Evolutionary conservation across 2,113 vertebrate species (phyloP), one percentile per base, ranked within the genome.

Genomic region (Scomber scombrus): DNA sequence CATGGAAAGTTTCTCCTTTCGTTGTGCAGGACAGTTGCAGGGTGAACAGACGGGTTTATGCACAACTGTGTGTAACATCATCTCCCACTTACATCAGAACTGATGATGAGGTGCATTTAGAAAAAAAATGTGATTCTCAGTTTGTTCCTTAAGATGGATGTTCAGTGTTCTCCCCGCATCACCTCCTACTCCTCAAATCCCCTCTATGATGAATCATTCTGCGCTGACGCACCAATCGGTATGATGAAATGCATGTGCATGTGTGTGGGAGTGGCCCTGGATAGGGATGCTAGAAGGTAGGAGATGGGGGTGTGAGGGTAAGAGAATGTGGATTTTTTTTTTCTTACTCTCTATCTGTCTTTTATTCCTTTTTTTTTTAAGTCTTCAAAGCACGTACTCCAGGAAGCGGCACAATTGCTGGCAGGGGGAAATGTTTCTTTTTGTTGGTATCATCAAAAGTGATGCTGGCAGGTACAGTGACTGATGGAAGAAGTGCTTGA

Each of bases 341-440:
- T 1, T 12, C 2, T 49, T 40, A 40, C 13, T 21, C 4, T 45
- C 26, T 63, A 7, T 76, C 15, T 61, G 29, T 57, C 43, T 75
- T 12, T 40, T 73, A 15, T 60, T 75, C n/a, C 9, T 40, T 64
- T 82, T 26, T 77, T 43, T 21, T 76, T 66, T 23, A 23, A 71
- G 65, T 78, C 85, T 82, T 90, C 85, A 87, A 84, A 90, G 84
- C 60, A 54, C 21, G 58, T 14, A 40, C 69, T 81, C 68, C 31
- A 85, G 40, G 65, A 84, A 67, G 72, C 69, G 46, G 68, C 55
- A 81, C 79, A 75, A 51, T 43, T 67, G 81, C 76, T 81, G 78
- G 67, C 77, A 83, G 77, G 58, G 84, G 50, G 54, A 77, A 58
- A 31, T 46, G 21, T 56, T 67, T 57, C 55, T 81, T 81, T 80